Conservation (phyloP, 2,113 vertebrate species). For the Mastomys coucha region DNA sequence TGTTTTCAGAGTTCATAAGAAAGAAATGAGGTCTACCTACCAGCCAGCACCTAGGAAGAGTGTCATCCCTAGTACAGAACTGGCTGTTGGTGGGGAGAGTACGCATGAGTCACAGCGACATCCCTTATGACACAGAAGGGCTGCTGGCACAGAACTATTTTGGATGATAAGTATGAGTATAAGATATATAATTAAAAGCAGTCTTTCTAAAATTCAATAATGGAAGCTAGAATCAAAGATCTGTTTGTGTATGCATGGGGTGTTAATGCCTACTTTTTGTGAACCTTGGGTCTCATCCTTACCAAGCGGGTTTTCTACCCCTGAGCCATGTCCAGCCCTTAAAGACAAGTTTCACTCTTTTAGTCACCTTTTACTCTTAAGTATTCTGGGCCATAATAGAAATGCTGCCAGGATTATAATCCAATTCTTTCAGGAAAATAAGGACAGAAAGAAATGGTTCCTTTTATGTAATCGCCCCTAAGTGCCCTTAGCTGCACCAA, state of each 20-base stretch:
- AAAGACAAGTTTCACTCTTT: slow-evolving; percentile 60
- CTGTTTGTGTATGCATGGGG: background rate
- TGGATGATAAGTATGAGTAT: background rate
- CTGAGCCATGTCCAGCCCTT: too few relatives aligned
- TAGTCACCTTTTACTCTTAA: slow-evolving; percentile 58
- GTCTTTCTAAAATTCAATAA: slow-evolving; percentile 61
- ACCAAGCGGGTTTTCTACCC: too few relatives aligned
- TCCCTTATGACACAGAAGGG: background rate
- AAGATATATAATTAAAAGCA: slow-evolving; percentile 13
- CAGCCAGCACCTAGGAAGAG: background rate
- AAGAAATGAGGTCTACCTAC: background rate
- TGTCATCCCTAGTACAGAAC: background rate
- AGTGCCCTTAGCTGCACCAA: background rate
- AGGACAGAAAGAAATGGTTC: background rate
- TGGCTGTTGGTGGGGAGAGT: background rate
- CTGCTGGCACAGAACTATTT: background rate
- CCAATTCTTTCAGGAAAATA: slow-evolving; percentile 64
- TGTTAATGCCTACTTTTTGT: background rate
- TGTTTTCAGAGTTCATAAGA: background rate
- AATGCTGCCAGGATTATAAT: slow-evolving; percentile 62
- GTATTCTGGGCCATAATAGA: slow-evolving; percentile 60
- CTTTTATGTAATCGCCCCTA: background rate
- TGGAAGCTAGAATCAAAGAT: slow-evolving; percentile 54
- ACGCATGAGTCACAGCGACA: accelerated
- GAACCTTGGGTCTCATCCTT: background rate